Evolutionary conservation across 2,888 invertebrate species (phyloP), one percentile per base, ranked within the genome.

Genomic region (Rhimphoctona megacephalus): DNA sequence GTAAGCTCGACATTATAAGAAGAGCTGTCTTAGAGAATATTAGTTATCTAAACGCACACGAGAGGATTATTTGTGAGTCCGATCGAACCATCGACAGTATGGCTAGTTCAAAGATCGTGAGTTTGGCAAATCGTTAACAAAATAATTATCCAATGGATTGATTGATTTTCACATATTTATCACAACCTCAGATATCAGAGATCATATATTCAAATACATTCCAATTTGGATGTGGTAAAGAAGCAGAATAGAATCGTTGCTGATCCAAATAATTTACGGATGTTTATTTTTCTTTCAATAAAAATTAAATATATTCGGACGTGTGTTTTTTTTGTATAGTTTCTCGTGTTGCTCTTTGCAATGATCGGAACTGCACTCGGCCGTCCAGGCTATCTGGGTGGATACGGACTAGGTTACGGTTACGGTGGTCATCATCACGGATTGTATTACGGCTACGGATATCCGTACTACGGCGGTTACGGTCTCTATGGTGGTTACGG

Each of bases 311-410:
- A 14, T 25, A 14, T 66, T 11, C 2, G 43, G 4, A n/a, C 73
- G 30, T 54, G 46, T 61, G 9, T 30, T 22, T 76, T 9, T 54
- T 25, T 43, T 79, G 0, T 25, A 1, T 11, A 93, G 91, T 90
- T 92, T 67, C 84, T 91, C 54, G 87, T 92, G 49, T 79, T 93
- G 69, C 86, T 93, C 67, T 83, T 93, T 80, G 90, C 90, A 67
- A 86, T 90, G 70, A 88, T 92, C 57, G 89, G 91, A 30, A 70
- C 90, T 25, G 91, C 83, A 17, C 33, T 91, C 61, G 93, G 91
- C 11, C 93, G 92, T 85, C 93, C 93, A 14, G 93, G 93, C 36
- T 92, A 92, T 61, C 86, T 92, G 43, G 92, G 92, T 2, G 89
- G 90, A 17, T 90, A 90, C 79, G 85, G 87, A 14, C 64, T 78